Base-by-base conservation (phyloP, 2,797 vertebrate genomes). In the Syngnathus rostellatus region DNA sequence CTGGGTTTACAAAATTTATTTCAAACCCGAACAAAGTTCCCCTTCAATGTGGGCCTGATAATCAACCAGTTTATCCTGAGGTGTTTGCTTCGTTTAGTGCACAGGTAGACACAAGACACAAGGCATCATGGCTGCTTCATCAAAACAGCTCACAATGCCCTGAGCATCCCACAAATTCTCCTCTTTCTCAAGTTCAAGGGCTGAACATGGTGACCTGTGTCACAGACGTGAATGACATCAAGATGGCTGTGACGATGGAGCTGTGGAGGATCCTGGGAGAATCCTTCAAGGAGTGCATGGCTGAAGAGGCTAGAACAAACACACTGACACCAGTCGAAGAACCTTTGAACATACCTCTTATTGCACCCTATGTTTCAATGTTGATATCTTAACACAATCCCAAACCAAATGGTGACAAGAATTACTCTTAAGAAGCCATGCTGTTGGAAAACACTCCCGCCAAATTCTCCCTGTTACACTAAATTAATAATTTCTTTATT, bases 401-500 rank as follows among this genome's bases (percentile, higher is more conserved):
- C 19, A 0, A 8, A 39, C 5, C 3, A 23, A 23, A 43, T 43
- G 38, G 8, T n/a, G 58, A 43, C 38, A 63, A 50, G 17, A 69
- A 58, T n/a, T 39, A 38, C 12, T 16, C 60, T 68, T 45, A 64
- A 46, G 25, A 14, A 67, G 21, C 2, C 61, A 70, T 51, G 63
- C 25, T 71, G 58, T 8, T 11, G 21, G 4, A 23, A 23, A 53
- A 23, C 4, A 4, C 38, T 39, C 38, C 16, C 9, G 5, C 8
- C 4, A 60, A 60, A 40, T 63, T 45, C 53, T 63, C 53, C n/a
- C 19, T 19, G 19, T 39, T 6, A 60, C 3, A 59, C 17, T 8
- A 39, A 8, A 40, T 41, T 4, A 21, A 60, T 46, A 9, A 59
- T 66, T 73, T 63, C 63, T 71, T 70, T 8, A 51, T 63, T 70